A percentile compares a stretch with the other conserved stretches of the same genome.
Evolutionary conservation across 2,797 vertebrate genomes (phyloP).

Genomic region (Falco columbarius): DNA sequence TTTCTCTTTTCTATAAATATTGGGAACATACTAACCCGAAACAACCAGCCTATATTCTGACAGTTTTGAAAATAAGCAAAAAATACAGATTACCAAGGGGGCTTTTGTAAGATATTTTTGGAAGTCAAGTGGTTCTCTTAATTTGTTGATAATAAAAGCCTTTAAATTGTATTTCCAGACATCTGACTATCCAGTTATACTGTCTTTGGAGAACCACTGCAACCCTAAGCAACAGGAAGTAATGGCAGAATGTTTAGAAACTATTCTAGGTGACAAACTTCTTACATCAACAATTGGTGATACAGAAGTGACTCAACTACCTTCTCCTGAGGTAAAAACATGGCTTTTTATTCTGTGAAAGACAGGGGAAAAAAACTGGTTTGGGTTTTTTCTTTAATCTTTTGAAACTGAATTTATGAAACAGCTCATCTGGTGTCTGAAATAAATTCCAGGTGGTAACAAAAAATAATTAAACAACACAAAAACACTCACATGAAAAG

Average conservation of each 20-base stretch:
- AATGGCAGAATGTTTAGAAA: conserved; percentile 81
- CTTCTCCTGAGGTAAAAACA: conserved; percentile 87
- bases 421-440: not conserved
- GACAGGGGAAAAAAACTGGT: fast-evolving
- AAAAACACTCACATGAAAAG: not conserved
- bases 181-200: conserved; percentile 86
- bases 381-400: fast-evolving
- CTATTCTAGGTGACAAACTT: conserved; percentile 81
- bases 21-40: not conserved
- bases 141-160: not conserved
- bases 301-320: conserved; percentile 64
- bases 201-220: conserved; percentile 92
- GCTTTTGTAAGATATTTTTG: not conserved
- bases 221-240: conserved; percentile 83
- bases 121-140: not conserved
- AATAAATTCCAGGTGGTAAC: not conserved
- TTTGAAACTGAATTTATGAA: not conserved
- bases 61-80: not conserved
- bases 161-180: conserved; percentile 74
- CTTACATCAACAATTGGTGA: conserved; percentile 73
- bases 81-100: not conserved
- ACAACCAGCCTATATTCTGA: not conserved
- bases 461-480: not conserved
- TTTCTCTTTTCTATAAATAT: not conserved
- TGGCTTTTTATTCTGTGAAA: not conserved